Base-by-base conservation (phyloP, 2,888 invertebrate genomes). In the Cyclophora albipunctata region DNA sequence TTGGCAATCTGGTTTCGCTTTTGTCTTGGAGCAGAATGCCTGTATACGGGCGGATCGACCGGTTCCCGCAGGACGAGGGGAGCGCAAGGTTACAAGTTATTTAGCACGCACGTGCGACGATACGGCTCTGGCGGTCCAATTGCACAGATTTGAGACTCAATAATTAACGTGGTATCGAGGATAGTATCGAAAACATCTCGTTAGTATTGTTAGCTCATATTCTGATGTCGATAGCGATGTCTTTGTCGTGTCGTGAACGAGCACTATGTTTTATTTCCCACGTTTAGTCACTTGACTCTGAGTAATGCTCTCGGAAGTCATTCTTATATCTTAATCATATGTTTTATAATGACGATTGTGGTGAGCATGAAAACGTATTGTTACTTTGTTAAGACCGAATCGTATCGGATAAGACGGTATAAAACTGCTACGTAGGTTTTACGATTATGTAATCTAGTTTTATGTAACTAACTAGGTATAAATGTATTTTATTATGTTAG, bases 41-140 rank as follows among this genome's bases (percentile, higher is more conserved):
- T 64, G 73, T 73, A 65, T 66, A 67, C 59, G 53, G 62, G 66
- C 64, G 69, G 73, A 71, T 73, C 73, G 73, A 80, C 78, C 78
- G 77, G 81, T 82, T 81, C 77, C 78, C 74, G 68, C 67, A 76
- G 74, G 75, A 73, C 72, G 78, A 78, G 83, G 84, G 83, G 81
- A 79, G 75, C 66, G 66, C 82, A 81, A 83, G 81, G 83, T 76
- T 82, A 75, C 65, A 71, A 60, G 74, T 75, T 78, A 76, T 75
- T 78, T 76, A 75, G 69, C 75, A 71, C 73, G 70, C 78, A 75
- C 80, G 75, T 78, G 79, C 66, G 71, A 57, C 64, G 41, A 45
- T 56, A 54, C 46, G 53, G 59, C 61, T 52, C 52, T 60, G 20
- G 55, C 55, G 57, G 46, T 54, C 48, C 34, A 49, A 48, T 49